phyloP scores from a whole-genome alignment of 1,140 invertebrate genomes.

The Trypoxylus dichotomus region DNA sequence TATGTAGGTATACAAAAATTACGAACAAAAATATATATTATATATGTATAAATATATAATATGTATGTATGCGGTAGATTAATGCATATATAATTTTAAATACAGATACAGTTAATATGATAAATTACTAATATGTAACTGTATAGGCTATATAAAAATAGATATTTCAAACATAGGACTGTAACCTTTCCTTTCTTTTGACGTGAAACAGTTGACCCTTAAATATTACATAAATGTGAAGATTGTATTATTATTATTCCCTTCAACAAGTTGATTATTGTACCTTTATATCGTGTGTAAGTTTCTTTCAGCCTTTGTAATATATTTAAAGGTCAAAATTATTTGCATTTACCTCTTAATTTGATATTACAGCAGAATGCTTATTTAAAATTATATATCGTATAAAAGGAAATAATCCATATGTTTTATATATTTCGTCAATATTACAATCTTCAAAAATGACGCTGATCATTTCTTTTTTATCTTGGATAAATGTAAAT shows the following conservation, averaged over 20 bases:
- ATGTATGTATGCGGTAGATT: conserved; percentile 6
- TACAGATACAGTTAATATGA: conserved; percentile 26
- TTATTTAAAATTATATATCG: neutral
- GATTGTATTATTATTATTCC: neutral
- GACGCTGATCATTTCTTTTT: neutral
- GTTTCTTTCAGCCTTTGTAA: neutral
- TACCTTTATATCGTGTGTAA: no score
- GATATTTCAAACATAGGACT: conserved; percentile 22
- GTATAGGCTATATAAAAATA: conserved; percentile 30
- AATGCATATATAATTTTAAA: conserved; percentile 28
- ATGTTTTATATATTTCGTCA: conserved; percentile 1
- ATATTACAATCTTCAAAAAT: neutral
- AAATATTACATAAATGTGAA: conserved; percentile 4
- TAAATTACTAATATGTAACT: conserved; percentile 27
- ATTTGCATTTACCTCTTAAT: conserved; percentile 13
- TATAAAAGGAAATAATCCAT: neutral
- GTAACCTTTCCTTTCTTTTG: neutral
- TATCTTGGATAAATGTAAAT: neutral
- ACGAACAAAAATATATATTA: conserved; percentile 8
- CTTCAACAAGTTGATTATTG: neutral
- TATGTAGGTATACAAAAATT: conserved; percentile 24
- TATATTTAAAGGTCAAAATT: conserved; percentile 27
- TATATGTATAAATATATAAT: conserved; percentile 21
- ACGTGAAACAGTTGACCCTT: conserved; percentile 7
- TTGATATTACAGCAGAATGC: neutral